Evolutionary conservation across 2,888 invertebrate genomes (phyloP), one percentile per base, ranked within the genome.

Genomic region (Buathra laborator): DNA sequence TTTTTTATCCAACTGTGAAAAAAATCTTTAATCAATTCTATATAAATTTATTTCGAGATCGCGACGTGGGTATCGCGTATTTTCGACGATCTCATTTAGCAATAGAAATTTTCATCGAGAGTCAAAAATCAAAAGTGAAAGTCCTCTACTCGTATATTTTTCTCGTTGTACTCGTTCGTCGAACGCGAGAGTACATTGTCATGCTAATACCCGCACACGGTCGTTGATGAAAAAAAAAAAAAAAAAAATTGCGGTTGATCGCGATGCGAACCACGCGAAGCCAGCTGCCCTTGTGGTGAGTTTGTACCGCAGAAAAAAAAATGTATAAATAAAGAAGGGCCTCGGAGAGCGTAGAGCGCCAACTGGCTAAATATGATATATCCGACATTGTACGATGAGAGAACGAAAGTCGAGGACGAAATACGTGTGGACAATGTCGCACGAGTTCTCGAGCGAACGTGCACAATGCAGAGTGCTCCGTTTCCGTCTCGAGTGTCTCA

Each of bases 181-280:
- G 48, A 48, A 44, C 68, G 37, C 37, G 12, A 9, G 12, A 9
- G 59, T 43, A 48, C 62, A 84, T 81, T 84, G 84, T 84, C 84
- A 84, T 84, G 84, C 62, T 81, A 81, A 84, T 84, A 64, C 44
- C 66, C 75, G 75, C 80, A 75, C 76, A 75, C 70, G 74, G 67
- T 68, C 71, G 77, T 32, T 24, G 32, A 19, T 12, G 46, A 19
- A 62, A 62, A 62, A 24, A 24, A 56, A 32, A 9, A 51, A 75
- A 79, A 56, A 67, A 74, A 24, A 37, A 29, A 46, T 51, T 43
- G 46, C 59, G 56, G 68, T 29, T 43, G 74, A 67, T 70, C 44
- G 70, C 74, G 67, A 62, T 66, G 19, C 67, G 29, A 48, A 79
- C 44, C 16, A 70, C 68, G 56, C 83, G 79, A 83, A 37, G 74